A percentile compares a stretch with the other conserved stretches of the same genome.
Conservation (phyloP, 2,113 vertebrate species). For the Hippotragus niger region DNA sequence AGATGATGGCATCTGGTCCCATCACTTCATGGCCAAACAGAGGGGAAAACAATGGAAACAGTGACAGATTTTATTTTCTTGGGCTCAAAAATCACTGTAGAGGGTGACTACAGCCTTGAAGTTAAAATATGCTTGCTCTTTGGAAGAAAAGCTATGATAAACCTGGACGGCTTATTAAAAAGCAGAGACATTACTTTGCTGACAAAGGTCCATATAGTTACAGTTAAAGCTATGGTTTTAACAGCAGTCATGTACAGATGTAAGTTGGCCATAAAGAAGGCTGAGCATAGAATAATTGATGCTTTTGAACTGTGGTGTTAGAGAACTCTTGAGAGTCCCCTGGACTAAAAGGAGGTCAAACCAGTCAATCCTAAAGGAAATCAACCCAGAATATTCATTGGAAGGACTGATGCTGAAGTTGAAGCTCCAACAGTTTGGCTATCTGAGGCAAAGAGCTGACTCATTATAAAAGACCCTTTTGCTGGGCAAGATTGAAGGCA, state of each 20-base stretch:
- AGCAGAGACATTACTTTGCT: not conserved
- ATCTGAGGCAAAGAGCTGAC: not conserved
- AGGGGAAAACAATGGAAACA: not conserved
- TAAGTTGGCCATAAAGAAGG: not conserved
- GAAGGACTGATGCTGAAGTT: not conserved
- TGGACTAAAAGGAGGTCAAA: not conserved
- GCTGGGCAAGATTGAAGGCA: not conserved
- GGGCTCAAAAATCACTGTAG: not conserved
- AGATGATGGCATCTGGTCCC: not conserved
- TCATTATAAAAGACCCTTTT: not conserved
- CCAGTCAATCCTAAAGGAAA: not conserved
- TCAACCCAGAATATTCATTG: not conserved
- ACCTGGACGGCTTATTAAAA: not conserved
- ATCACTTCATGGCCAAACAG: not conserved
- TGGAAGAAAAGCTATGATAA: not conserved
- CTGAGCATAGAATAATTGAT: not conserved
- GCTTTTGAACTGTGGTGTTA: not conserved
- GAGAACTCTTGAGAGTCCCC: not conserved
- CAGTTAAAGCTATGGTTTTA: not conserved
- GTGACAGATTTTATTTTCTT: not conserved
- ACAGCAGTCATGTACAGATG: not conserved
- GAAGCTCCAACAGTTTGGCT: not conserved
- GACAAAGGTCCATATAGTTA: not conserved
- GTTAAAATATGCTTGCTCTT: not conserved
- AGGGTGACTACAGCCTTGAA: not conserved